Evolutionary conservation across 2,797 vertebrate species (phyloP).

Genomic region (Epinephelus coioides): DNA sequence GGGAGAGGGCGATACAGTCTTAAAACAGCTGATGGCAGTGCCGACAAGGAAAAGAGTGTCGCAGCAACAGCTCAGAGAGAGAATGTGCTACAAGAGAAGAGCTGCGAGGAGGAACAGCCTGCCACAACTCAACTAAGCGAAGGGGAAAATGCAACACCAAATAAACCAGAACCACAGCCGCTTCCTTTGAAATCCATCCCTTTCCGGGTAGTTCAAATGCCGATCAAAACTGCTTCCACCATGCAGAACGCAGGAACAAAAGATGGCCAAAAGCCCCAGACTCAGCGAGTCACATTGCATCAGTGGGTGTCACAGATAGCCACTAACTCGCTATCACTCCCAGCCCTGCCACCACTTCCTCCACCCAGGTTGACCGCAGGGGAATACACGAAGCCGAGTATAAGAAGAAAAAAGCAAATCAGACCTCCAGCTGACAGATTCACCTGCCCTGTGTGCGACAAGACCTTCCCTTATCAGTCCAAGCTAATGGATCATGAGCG

Average conservation of each 20-base stretch:
- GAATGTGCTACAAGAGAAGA: slow-evolving; percentile 41
- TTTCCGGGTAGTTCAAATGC: slow-evolving; percentile 67
- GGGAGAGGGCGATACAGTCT: neutral
- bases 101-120: slow-evolving; percentile 2
- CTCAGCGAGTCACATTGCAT: slow-evolving; percentile 84
- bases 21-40: slow-evolving; percentile 6
- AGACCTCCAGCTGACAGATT: slow-evolving; percentile 68
- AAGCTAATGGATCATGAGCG: slow-evolving; percentile 85
- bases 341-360: slow-evolving; percentile 79
- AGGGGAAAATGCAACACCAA: slow-evolving; percentile 18
- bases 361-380: slow-evolving; percentile 38
- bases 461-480: slow-evolving; percentile 85
- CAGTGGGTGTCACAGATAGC: slow-evolving; percentile 88
- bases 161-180: slow-evolving; percentile 47
- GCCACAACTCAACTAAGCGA: neutral
- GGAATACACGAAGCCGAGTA: slow-evolving; percentile 63
- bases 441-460: slow-evolving; percentile 80
- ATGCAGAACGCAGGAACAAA: slow-evolving; percentile 46
- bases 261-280: slow-evolving; percentile 69
- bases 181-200: slow-evolving; percentile 70
- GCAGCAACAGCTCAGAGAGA: neutral
- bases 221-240: slow-evolving; percentile 45
- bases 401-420: slow-evolving; percentile 75
- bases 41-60: slow-evolving; percentile 41
- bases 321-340: slow-evolving; percentile 83